Evolutionary conservation across 2,888 invertebrate species (phyloP).

Genomic region (Nemapogon koenigi): DNA sequence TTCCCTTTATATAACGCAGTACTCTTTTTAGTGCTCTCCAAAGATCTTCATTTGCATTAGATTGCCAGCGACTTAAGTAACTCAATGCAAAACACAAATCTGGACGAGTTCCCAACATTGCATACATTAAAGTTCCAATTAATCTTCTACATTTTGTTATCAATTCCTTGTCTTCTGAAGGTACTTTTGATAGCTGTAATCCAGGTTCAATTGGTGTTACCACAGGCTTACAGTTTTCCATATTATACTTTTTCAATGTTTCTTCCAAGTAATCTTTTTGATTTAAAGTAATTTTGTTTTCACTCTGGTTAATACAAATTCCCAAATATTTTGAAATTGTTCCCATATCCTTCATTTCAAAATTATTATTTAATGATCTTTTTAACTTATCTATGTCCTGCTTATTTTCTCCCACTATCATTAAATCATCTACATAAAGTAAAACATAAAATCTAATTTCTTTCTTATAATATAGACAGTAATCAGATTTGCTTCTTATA

Average conservation of each 20-base stretch:
- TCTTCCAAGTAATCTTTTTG: slow-evolving; percentile 11
- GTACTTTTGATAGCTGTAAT: slow-evolving; percentile 1
- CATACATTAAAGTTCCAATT: slow-evolving; percentile 13
- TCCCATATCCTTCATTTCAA: background rate
- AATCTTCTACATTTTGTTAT: slow-evolving; percentile 1
- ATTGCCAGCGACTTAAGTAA: slow-evolving; percentile 3
- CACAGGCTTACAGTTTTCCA: slow-evolving; percentile 11
- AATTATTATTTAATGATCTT: background rate
- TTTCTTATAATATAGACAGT: slow-evolving; percentile 7
- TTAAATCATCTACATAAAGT: slow-evolving; percentile 12
- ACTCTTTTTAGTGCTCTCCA: background rate
- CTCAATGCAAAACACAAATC: slow-evolving; percentile 2
- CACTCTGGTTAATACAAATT: background rate
- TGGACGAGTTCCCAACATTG: slow-evolving; percentile 2
- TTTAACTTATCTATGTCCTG: background rate
- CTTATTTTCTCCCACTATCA: slow-evolving; percentile 4
- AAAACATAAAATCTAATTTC: slow-evolving; percentile 7
- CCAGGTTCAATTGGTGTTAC: slow-evolving; percentile 5
- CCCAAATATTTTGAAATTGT: background rate
- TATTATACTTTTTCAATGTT: slow-evolving; percentile 9
- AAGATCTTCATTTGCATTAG: background rate
- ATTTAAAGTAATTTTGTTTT: slow-evolving; percentile 3
- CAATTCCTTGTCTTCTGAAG: slow-evolving; percentile 6
- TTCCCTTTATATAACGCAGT: background rate
- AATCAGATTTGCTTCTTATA: background rate